These are phyloP conservation scores for Acanthosepion lycidas DNA, from an alignment of 2,888 invertebrate species.

Conservation along the genomic window DNA sequence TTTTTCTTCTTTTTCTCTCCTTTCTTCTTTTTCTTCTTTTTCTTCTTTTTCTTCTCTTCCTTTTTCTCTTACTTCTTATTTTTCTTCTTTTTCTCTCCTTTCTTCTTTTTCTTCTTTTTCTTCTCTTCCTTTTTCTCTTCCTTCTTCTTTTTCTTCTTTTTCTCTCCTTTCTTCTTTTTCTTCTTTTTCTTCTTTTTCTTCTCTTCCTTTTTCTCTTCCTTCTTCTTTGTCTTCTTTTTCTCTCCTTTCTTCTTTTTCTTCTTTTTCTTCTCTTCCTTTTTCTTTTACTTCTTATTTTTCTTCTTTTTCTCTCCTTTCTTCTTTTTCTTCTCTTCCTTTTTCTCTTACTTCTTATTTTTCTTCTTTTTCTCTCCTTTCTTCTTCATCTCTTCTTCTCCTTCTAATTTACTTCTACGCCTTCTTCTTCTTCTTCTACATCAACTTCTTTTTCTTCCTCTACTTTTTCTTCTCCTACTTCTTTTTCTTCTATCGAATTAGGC, in stretches of 20 bases:
- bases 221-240: not conserved
- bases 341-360: no score
- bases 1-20: not conserved
- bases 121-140: not conserved
- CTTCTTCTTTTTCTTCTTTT: not conserved
- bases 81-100: not conserved
- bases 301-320: not conserved
- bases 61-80: not conserved
- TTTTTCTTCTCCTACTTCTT: no score
- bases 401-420: no score
- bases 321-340: no score
- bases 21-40: not conserved
- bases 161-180: constrained; percentile 3
- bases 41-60: constrained; percentile 42
- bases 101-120: constrained; percentile 8
- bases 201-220: not conserved
- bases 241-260: not conserved
- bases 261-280: not conserved
- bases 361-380: no score
- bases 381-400: no score
- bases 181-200: not conserved
- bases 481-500: no score
- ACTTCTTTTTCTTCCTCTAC: no score
- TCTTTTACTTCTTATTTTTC: no score
- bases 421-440: no score